Base-by-base conservation (phyloP, 2,797 vertebrate genomes). In the Xiphophorus birchmanni region DNA sequence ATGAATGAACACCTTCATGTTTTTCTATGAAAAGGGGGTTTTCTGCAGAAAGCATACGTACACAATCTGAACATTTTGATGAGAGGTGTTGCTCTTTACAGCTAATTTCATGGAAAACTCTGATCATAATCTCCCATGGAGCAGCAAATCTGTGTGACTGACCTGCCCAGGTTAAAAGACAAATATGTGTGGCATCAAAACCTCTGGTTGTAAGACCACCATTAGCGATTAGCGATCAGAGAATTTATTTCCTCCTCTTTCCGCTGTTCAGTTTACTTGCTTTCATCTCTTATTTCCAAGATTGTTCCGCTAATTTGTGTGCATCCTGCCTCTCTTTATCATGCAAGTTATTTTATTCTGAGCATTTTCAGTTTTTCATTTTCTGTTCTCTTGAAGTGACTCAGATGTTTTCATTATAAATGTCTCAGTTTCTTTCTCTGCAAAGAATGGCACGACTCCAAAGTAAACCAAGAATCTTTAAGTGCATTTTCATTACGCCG, bases 401-500 rank as follows among this genome's bases (percentile, higher is more conserved):
- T 56, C 50, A 10, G 35, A 23, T 67, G 3, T 44, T 45, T 58
- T 58, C 10, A n/a, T 56, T n/a, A 23, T 10, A 54, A 54, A 54
- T 54, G 50, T 10, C 50, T 54, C 50, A 1, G 2, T 23, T 52
- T 54, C 2, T 72, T 21, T 42, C 10, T 78, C 44, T 17, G 3
- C 12, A 23, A 18, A 56, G 18, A 58, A 37, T 6, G 72, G 56
- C 35, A 54, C 37, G 21, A 0, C n/a, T 9, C 32, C 56, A 76
- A 44, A 37, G 42, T 47, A 37, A 74, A 58, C 12, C 10, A 45
- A 3, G 47, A 48, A 29, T 32, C 18, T 84, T 65, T 82, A 44
- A 77, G 44, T 82, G 79, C 76, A 80, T 87, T 88, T 83, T 86
- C 73, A 87, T 86, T 78, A 79, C 65, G 52, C 50, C 47, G 40